Evolutionary conservation across 2,888 invertebrate genomes (phyloP).

Genomic region (Nowickia ferox): DNA sequence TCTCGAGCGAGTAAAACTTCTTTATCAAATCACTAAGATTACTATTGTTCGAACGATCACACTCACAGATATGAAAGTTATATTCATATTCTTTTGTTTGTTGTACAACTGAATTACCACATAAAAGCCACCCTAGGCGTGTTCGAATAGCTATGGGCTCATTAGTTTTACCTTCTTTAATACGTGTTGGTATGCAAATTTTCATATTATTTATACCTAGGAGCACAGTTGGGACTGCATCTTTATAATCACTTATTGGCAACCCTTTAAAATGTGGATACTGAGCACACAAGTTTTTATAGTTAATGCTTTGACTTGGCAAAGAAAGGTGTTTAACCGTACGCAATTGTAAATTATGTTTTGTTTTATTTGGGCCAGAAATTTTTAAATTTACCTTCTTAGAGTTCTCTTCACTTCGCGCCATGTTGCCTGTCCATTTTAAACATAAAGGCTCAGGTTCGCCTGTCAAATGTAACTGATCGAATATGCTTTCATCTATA

Average conservation of each 20-base stretch:
- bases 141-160: conserved; percentile 24
- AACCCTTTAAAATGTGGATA: conserved; percentile 19
- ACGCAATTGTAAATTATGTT: conserved; percentile 6
- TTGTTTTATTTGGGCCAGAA: conserved; percentile 5
- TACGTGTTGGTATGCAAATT: conserved; percentile 28
- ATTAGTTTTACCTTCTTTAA: conserved; percentile 5
- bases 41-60: background rate
- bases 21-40: conserved; percentile 7
- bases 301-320: conserved; percentile 27
- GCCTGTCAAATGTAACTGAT: conserved; percentile 13
- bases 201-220: conserved; percentile 59
- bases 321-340: conserved; percentile 34
- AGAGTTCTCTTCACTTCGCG: no score
- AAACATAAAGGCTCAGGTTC: conserved; percentile 34
- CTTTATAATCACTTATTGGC: conserved; percentile 19
- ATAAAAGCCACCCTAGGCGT: conserved; percentile 33
- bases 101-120: background rate
- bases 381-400: background rate
- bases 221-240: conserved; percentile 47
- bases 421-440: conserved; percentile 49
- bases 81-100: background rate
- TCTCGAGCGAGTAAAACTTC: conserved; percentile 2
- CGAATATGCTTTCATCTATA: conserved; percentile 9
- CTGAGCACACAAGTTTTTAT: conserved; percentile 1
- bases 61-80: conserved; percentile 17